A percentile compares a stretch with the other conserved stretches of the same genome.
Conservation (phyloP, 1,140 invertebrate species). For the Aphis gossypii region DNA sequence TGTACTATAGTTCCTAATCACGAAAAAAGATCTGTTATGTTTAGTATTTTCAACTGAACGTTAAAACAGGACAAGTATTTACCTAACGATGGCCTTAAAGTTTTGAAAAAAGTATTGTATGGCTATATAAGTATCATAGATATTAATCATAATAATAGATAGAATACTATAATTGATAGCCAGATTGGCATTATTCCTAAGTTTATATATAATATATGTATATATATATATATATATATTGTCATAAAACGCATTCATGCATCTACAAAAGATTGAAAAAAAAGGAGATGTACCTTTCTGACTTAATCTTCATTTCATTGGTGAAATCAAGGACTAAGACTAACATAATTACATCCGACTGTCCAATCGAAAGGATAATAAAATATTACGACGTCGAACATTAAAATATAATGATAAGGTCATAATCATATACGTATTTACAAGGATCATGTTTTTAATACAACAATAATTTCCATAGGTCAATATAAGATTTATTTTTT, state of each 20-base stretch:
- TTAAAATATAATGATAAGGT: slow-evolving; percentile 34
- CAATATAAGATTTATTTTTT: not conserved
- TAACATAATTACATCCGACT: slow-evolving; percentile 10
- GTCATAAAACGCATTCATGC: not conserved
- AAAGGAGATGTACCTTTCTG: not conserved
- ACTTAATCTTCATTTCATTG: not conserved
- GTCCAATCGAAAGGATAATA: not conserved
- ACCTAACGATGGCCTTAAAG: not conserved
- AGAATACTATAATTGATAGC: not conserved
- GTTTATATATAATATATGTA: not conserved
- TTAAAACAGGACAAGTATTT: not conserved
- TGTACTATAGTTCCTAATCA: not conserved
- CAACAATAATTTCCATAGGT: not conserved
- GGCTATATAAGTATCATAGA: not conserved
- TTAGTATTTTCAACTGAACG: not conserved
- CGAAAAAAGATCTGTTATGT: not conserved
- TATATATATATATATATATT: not conserved
- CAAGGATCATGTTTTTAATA: slow-evolving; percentile 21
- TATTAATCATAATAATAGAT: not conserved
- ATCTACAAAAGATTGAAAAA: not conserved
- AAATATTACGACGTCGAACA: not conserved
- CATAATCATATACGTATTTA: not conserved
- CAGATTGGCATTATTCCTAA: not conserved
- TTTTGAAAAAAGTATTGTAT: not conserved
- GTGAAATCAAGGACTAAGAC: slow-evolving; percentile 22